Conservation (phyloP, 2,113 vertebrate species). For the Hypanus sabinus region DNA sequence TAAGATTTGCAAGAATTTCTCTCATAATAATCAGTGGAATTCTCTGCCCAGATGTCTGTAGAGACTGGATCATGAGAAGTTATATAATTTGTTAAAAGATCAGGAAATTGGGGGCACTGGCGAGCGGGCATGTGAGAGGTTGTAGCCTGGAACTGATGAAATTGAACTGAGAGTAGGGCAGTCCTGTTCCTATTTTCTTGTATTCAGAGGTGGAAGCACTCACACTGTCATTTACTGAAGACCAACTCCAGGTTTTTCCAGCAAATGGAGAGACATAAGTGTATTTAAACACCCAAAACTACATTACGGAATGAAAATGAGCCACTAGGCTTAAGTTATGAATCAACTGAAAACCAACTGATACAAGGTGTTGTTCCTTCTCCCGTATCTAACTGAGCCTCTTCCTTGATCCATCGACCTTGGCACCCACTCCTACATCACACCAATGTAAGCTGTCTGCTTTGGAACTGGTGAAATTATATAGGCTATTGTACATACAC, state of each 20-base stretch:
- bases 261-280: not conserved
- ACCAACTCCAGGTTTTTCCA: not conserved
- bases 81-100: too few species aligned
- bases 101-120: too few species aligned
- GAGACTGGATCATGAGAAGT: too few species aligned
- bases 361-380: not conserved
- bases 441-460: not conserved
- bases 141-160: too few species aligned
- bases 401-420: not conserved
- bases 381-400: not conserved
- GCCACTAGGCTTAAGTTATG: not conserved
- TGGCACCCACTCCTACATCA: not conserved
- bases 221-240: not conserved
- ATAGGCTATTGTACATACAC: too few species aligned
- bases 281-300: not conserved
- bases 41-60: too few species aligned
- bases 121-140: too few species aligned
- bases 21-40: too few species aligned
- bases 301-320: too few species aligned
- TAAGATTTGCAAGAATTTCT: too few species aligned
- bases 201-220: not conserved
- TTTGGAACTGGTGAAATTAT: not conserved
- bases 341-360: not conserved
- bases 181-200: too few species aligned
- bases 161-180: too few species aligned